phyloP scores from a whole-genome alignment of 2,113 vertebrate genomes.

The Mixornis gularis region DNA sequence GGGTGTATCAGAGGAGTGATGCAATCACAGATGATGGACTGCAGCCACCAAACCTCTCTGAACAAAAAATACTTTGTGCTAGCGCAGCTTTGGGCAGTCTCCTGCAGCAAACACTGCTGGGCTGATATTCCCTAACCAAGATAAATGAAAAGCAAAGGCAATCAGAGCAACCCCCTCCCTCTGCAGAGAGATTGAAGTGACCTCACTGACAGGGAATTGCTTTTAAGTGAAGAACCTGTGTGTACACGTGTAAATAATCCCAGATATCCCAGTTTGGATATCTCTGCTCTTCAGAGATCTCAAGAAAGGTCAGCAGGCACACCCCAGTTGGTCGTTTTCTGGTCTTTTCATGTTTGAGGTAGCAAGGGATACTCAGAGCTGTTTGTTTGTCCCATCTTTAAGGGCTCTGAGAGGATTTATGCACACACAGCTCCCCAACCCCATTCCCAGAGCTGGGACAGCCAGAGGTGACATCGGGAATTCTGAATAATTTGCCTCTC shows the following conservation, averaged over 20 bases:
- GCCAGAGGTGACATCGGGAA: fast-evolving
- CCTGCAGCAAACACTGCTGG: background rate
- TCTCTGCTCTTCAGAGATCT: background rate
- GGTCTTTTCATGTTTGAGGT: background rate
- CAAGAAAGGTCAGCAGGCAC: background rate
- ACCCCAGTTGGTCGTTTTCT: background rate
- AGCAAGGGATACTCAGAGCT: background rate
- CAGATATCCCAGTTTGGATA: background rate
- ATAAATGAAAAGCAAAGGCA: background rate
- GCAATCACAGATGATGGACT: background rate
- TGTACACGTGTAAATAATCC: background rate
- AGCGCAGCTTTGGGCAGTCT: background rate
- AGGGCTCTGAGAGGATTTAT: background rate
- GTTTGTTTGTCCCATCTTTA: background rate
- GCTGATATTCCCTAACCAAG: background rate
- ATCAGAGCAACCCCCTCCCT: background rate
- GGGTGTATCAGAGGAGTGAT: background rate
- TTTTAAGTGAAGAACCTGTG: background rate
- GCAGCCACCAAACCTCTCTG: background rate
- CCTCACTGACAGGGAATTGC: background rate
- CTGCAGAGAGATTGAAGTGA: background rate
- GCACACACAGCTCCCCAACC: background rate
- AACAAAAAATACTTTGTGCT: background rate
- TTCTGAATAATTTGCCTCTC: background rate
- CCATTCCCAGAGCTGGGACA: fast-evolving